Evolutionary conservation across 2,113 vertebrate genomes (phyloP).

Genomic region (Solenodon paradoxus): DNA sequence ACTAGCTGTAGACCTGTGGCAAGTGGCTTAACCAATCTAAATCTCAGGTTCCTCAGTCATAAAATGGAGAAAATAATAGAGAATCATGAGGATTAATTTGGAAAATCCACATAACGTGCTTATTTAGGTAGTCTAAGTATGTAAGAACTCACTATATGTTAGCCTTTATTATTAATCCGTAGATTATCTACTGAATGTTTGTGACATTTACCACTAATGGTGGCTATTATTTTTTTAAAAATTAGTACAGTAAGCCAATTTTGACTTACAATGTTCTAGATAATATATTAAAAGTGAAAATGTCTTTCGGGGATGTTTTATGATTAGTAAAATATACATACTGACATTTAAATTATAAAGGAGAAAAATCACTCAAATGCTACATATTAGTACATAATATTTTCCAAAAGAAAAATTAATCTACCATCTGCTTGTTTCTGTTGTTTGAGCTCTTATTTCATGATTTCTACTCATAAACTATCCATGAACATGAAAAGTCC

Average conservation of each 20-base stretch:
- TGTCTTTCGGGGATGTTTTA: no score
- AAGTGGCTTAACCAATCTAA: neutral
- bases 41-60: neutral
- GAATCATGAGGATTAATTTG: neutral
- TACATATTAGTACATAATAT: neutral
- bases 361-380: neutral
- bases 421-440: neutral
- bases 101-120: neutral
- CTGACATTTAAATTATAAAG: neutral
- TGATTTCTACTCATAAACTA: neutral
- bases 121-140: neutral
- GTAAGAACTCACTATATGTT: neutral
- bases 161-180: neutral
- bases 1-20: neutral
- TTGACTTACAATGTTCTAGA: neutral
- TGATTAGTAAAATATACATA: neutral
- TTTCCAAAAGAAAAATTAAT: neutral
- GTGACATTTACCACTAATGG: neutral
- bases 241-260: neutral
- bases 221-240: neutral
- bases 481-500: neutral
- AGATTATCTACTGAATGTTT: neutral
- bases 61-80: neutral
- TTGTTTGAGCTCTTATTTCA: conserved; percentile 28
- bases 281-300: conserved; percentile 2